Conservation (phyloP, 2,113 vertebrate species). For the Tylochromis polylepis region DNA sequence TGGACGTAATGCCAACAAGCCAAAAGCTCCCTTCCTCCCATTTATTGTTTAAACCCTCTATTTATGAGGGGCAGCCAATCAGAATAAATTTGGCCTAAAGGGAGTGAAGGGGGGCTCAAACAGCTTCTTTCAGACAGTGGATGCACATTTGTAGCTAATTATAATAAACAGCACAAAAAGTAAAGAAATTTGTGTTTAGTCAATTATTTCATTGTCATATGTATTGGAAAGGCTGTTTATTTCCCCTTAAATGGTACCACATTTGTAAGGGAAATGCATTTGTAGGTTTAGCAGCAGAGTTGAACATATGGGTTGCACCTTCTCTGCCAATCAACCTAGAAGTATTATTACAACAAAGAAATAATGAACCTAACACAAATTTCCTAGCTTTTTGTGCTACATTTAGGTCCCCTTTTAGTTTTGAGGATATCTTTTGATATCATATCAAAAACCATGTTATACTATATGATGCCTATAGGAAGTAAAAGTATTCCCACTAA, state of each 20-base stretch:
- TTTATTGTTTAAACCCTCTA: neutral
- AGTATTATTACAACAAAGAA: neutral
- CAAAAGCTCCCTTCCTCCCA: neutral
- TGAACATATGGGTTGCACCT: neutral
- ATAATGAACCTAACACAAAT: neutral
- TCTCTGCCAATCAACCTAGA: neutral
- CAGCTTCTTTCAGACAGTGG: neutral
- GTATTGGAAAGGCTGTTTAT: neutral
- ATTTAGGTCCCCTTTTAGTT: too few species aligned
- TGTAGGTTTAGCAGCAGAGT: neutral
- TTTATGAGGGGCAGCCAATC: neutral
- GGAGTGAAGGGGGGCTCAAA: neutral
- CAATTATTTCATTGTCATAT: neutral
- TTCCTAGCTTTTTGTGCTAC: neutral
- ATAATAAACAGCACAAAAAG: neutral
- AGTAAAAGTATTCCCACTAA: neutral
- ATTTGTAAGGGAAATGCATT: neutral
- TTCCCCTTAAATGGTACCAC: neutral
- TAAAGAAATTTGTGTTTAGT: neutral
- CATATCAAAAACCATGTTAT: neutral
- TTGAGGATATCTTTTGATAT: neutral
- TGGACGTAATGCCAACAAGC: neutral
- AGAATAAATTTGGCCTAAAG: neutral
- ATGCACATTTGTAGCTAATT: neutral
- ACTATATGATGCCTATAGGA: neutral